phyloP scores from a whole-genome alignment of 2,888 invertebrate species.

The Protonemura montana region DNA sequence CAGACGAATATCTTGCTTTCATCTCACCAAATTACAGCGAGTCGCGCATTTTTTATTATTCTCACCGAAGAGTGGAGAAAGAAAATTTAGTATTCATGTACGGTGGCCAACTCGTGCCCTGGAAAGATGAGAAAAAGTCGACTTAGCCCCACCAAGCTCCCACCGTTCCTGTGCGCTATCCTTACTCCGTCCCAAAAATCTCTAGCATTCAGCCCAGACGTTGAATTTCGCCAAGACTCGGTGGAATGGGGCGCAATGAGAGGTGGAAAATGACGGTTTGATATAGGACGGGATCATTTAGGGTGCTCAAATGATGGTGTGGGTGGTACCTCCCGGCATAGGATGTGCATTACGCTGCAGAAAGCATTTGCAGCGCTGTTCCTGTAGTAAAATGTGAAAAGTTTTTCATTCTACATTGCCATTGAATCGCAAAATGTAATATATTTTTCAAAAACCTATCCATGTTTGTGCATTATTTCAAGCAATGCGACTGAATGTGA shows the following conservation, averaged over 20 bases:
- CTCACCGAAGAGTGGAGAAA: constrained; percentile 25
- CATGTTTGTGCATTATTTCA: no score
- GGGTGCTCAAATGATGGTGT: background rate
- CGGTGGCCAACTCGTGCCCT: constrained; percentile 12
- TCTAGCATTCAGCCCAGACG: constrained; percentile 7
- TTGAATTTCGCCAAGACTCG: background rate
- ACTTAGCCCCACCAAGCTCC: background rate
- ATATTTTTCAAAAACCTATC: no score
- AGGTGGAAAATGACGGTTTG: background rate
- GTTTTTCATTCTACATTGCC: no score
- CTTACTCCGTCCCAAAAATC: background rate
- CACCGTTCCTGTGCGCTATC: background rate
- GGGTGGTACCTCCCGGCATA: background rate
- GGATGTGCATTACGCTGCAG: no score
- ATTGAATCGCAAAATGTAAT: no score
- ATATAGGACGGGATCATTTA: background rate
- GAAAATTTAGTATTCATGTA: constrained; percentile 37
- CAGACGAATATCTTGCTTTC: constrained; percentile 15
- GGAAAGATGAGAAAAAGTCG: constrained; percentile 29
- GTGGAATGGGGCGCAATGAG: background rate
- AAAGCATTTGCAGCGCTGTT: no score
- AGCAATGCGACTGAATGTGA: no score
- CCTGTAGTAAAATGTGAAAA: no score
- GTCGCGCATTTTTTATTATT: constrained; percentile 26
- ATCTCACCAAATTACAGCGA: constrained; percentile 21